These are phyloP conservation scores for Poecilobothrus nobilitatus DNA, from an alignment of 2,888 invertebrate genomes.

Conservation along the genomic window DNA sequence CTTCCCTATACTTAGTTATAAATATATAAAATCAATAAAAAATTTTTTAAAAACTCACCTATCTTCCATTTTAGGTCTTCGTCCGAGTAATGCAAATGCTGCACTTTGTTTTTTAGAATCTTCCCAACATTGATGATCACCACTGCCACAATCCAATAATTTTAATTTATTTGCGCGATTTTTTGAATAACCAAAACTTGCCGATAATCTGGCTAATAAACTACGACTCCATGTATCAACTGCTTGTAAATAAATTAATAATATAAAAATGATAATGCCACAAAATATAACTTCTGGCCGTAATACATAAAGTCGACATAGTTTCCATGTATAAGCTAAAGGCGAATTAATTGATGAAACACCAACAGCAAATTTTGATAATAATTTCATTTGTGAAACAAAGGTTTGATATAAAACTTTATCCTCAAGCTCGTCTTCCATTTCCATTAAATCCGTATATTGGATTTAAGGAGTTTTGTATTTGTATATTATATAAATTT, in stretches of 20 bases:
- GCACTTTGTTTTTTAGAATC: slow-evolving; percentile 65
- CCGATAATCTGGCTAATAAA: slow-evolving; percentile 49
- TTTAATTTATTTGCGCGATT: slow-evolving; percentile 33
- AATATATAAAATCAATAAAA: too few relatives aligned
- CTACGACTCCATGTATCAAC: slow-evolving; percentile 75
- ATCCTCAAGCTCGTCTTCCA: slow-evolving; percentile 91
- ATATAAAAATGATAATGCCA: slow-evolving; percentile 59
- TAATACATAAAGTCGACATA: slow-evolving; percentile 67
- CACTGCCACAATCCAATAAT: slow-evolving; percentile 30
- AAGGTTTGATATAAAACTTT: slow-evolving; percentile 81
- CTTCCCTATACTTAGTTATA: too few relatives aligned
- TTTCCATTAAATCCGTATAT: slow-evolving; percentile 34
- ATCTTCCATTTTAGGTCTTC: slow-evolving; percentile 89
- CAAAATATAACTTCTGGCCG: slow-evolving; percentile 72
- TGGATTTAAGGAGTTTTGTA: not conserved
- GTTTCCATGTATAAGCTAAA: slow-evolving; percentile 66
- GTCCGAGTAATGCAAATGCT: slow-evolving; percentile 83
- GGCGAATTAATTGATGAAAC: slow-evolving; percentile 65
- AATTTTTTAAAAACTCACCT: slow-evolving; percentile 44
- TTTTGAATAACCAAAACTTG: slow-evolving; percentile 33
- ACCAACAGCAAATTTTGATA: slow-evolving; percentile 72
- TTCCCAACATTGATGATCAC: slow-evolving; percentile 63
- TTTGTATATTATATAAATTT: not conserved
- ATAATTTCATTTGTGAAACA: slow-evolving; percentile 74
- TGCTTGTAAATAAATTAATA: slow-evolving; percentile 73